Percentiles rank a stretch among this genome's conserved stretches.
Conservation (phyloP, 2,113 vertebrate genomes). For the Callionymus lyra region DNA sequence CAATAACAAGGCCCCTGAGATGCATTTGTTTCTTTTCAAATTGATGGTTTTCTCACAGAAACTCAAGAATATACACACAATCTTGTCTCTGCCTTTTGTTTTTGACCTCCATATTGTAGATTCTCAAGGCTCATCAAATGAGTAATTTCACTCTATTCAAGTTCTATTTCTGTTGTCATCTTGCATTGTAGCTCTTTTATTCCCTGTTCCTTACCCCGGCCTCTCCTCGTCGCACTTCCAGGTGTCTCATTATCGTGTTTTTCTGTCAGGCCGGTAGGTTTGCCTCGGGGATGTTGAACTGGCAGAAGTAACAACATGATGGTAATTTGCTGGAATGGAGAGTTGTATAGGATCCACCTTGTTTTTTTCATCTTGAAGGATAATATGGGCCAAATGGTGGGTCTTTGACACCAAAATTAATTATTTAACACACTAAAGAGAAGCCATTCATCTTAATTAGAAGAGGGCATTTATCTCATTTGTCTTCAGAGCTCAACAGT, state of each 20-base stretch:
- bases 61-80: conserved; percentile 33
- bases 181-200: too few species aligned
- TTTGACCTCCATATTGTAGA: conserved; percentile 26
- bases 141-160: conserved; percentile 23
- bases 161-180: conserved; percentile 1
- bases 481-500: too few species aligned
- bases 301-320: conserved; percentile 36
- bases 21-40: conserved; percentile 30
- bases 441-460: too few species aligned
- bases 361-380: conserved; percentile 23
- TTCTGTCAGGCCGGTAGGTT: conserved; percentile 35
- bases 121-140: conserved; percentile 33
- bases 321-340: conserved; percentile 47
- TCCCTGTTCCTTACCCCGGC: too few species aligned
- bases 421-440: conserved; percentile 8
- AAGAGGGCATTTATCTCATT: too few species aligned
- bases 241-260: conserved; percentile 41
- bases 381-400: conserved; percentile 5
- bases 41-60: conserved; percentile 36
- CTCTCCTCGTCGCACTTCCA: conserved; percentile 6
- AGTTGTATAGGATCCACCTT: conserved; percentile 25
- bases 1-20: conserved; percentile 52
- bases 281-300: conserved; percentile 33
- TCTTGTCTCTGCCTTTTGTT: conserved; percentile 13
- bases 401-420: conserved; percentile 19